Evolutionary conservation across 2,888 invertebrate species (phyloP).

Genomic region (Acheta domesticus): DNA sequence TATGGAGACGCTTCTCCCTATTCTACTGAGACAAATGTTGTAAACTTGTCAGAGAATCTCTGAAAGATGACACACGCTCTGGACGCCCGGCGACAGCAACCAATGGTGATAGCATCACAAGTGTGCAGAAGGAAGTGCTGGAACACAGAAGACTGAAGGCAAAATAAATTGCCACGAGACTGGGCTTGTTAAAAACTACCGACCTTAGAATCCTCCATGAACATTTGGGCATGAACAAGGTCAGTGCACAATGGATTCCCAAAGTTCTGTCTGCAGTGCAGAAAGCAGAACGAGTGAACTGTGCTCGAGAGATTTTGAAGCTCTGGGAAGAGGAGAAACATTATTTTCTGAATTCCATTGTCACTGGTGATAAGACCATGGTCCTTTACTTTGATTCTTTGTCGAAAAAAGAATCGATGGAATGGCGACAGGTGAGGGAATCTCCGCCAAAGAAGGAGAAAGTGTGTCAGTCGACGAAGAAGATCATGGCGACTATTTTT

Average conservation of each 20-base stretch:
- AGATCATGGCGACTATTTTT: no score
- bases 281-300: neutral
- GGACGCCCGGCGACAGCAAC: neutral
- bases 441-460: neutral
- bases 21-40: neutral
- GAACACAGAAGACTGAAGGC: neutral
- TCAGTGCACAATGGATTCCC: slow-evolving; percentile 4
- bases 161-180: neutral
- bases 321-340: neutral
- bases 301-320: neutral
- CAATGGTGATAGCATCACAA: neutral
- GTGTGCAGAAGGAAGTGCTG: slow-evolving; percentile 11
- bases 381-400: neutral
- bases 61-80: neutral
- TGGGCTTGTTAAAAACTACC: neutral
- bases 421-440: neutral
- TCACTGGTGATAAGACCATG: neutral
- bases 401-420: neutral
- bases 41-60: neutral
- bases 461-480: no score
- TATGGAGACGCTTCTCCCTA: neutral
- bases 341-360: neutral
- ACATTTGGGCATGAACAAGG: slow-evolving; percentile 19
- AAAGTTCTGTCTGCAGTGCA: neutral
- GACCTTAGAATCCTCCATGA: neutral